phyloP scores from a whole-genome alignment of 2,888 invertebrate species.

The Pseudanteris insignis region DNA sequence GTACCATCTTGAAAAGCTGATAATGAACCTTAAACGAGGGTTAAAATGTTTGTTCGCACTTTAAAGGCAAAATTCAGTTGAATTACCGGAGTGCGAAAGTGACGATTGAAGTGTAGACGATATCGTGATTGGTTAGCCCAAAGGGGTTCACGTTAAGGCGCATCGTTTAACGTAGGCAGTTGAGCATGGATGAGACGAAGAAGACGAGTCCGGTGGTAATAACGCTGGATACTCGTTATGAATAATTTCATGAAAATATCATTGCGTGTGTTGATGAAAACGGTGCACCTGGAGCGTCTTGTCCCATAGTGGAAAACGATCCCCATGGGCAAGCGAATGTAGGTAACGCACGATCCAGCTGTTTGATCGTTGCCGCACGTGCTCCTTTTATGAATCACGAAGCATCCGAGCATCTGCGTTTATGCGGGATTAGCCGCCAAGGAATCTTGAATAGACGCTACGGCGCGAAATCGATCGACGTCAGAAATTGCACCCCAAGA shows the following conservation, averaged over 20 bases:
- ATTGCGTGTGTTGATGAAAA: slow-evolving; percentile 34
- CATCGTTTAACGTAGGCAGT: too few relatives aligned
- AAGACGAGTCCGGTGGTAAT: too few relatives aligned
- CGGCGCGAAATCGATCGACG: slow-evolving; percentile 38
- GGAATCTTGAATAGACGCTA: slow-evolving; percentile 38
- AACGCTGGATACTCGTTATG: slow-evolving; percentile 31
- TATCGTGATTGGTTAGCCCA: too few relatives aligned
- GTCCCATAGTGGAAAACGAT: slow-evolving; percentile 39
- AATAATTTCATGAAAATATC: slow-evolving; percentile 39
- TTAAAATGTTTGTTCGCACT: too few relatives aligned
- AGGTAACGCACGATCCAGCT: slow-evolving; percentile 62
- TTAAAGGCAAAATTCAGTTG: too few relatives aligned
- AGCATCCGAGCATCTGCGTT: slow-evolving; percentile 47
- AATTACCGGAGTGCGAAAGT: too few relatives aligned
- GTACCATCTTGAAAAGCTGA: too few relatives aligned
- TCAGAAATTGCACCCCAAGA: slow-evolving; percentile 40
- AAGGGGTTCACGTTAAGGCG: too few relatives aligned
- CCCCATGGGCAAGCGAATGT: slow-evolving; percentile 22
- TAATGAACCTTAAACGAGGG: too few relatives aligned
- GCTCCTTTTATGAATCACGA: slow-evolving; percentile 45
- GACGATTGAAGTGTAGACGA: too few relatives aligned
- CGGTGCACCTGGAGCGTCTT: slow-evolving; percentile 37
- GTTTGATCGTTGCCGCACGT: slow-evolving; percentile 64
- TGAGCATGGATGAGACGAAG: too few relatives aligned
- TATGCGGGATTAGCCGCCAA: slow-evolving; percentile 46